Evolutionary conservation across 1,140 invertebrate species (phyloP).

Genomic region (Monochamus saltuarius): DNA sequence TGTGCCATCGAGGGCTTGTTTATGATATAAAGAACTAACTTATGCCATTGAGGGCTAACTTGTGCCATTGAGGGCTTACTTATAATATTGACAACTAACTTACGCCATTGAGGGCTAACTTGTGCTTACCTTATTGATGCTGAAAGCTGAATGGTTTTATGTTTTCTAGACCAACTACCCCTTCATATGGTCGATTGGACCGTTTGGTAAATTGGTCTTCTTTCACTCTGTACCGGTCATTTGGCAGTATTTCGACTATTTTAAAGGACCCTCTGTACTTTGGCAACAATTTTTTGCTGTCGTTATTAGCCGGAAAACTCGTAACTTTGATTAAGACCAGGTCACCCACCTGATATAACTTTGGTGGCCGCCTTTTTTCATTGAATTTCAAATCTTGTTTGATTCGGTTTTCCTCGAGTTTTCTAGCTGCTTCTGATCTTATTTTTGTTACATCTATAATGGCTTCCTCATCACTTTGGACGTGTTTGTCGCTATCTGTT

Average conservation of each 20-base stretch:
- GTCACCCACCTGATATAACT: not conserved
- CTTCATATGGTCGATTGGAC: not conserved
- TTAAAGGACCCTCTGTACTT: not conserved
- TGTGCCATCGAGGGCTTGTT: no score
- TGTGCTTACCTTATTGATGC: not conserved
- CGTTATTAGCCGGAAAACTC: not conserved
- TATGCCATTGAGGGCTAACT: no score
- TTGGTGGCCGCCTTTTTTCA: not conserved
- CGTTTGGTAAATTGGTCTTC: not conserved
- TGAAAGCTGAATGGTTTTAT: conserved; percentile 1
- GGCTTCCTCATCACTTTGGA: not conserved
- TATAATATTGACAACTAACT: no score
- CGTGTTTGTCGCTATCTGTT: not conserved
- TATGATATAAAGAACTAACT: no score
- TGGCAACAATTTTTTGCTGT: not conserved
- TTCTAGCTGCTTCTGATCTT: not conserved
- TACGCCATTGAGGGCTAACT: no score
- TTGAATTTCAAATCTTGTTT: not conserved
- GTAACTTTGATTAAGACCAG: not conserved
- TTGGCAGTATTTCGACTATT: not conserved
- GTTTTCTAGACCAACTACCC: not conserved
- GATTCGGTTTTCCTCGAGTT: not conserved
- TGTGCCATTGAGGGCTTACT: no score
- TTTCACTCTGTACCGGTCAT: not conserved
- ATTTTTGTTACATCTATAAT: not conserved